Evolutionary conservation across 2,888 invertebrate species (phyloP).

Genomic region (Drosophila anomalata): DNA sequence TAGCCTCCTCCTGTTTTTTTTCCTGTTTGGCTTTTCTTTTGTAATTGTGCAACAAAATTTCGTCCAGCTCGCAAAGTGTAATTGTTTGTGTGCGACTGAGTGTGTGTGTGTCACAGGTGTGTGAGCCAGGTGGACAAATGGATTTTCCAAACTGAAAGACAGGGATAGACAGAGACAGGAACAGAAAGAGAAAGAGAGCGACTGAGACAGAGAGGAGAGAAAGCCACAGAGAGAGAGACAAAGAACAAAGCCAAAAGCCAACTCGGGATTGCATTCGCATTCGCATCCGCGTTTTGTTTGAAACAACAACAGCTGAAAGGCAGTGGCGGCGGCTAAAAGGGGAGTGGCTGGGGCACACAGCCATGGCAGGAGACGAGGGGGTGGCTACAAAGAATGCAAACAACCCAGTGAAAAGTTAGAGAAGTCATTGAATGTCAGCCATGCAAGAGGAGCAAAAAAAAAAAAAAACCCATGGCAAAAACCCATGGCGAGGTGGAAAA

Average conservation of each 20-base stretch:
- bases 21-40: not conserved
- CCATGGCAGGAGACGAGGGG: not conserved
- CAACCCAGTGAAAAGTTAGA: constrained; percentile 71
- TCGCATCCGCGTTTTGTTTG: constrained; percentile 60
- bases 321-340: constrained; percentile 18
- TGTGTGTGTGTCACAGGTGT: constrained; percentile 16
- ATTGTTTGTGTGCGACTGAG: constrained; percentile 4
- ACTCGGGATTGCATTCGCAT: constrained; percentile 64
- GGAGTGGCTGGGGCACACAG: not conserved
- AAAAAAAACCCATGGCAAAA: constrained; percentile 2
- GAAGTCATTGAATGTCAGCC: constrained; percentile 78
- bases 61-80: constrained; percentile 53
- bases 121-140: constrained; percentile 73
- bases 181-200: not conserved
- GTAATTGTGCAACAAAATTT: constrained; percentile 70
- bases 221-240: constrained; percentile 6
- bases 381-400: constrained; percentile 54
- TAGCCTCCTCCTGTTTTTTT: not conserved
- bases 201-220: constrained; percentile 21
- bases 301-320: constrained; percentile 41
- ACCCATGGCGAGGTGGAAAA: constrained; percentile 17
- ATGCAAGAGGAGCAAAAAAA: constrained; percentile 59
- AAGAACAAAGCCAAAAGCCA: constrained; percentile 9
- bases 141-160: constrained; percentile 69
- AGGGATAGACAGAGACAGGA: constrained; percentile 1